phyloP scores from a whole-genome alignment of 1,140 invertebrate species.

The Drosophila miranda region DNA sequence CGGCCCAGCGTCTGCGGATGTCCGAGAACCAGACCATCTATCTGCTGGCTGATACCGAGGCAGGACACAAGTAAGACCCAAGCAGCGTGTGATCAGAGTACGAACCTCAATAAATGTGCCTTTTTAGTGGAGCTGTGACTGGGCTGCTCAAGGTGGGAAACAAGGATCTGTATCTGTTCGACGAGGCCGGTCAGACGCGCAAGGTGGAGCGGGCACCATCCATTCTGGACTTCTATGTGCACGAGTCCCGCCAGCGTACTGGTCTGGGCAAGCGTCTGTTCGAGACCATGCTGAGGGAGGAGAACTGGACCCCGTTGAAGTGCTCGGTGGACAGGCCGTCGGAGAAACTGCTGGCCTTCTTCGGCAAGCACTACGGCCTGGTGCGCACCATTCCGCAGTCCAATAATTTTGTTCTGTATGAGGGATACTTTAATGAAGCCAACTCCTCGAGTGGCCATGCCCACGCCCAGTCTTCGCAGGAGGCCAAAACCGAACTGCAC shows the following conservation, averaged over 20 bases:
- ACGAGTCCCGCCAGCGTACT: slow-evolving; percentile 89
- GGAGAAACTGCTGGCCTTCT: slow-evolving; percentile 92
- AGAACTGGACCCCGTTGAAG: slow-evolving; percentile 87
- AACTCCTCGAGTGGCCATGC: slow-evolving; percentile 62
- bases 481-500: slow-evolving; percentile 55
- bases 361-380: slow-evolving; percentile 92
- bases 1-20: slow-evolving; percentile 86
- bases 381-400: slow-evolving; percentile 89
- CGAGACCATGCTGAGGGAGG: slow-evolving; percentile 90
- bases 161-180: slow-evolving; percentile 93
- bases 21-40: slow-evolving; percentile 87
- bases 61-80: slow-evolving; percentile 84
- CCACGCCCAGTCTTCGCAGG: slow-evolving; percentile 39
- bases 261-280: slow-evolving; percentile 91
- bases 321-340: slow-evolving; percentile 96
- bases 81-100: not conserved
- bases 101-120: not conserved
- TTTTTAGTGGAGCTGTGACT: slow-evolving; percentile 85
- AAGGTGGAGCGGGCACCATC: slow-evolving; percentile 89
- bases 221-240: slow-evolving; percentile 94
- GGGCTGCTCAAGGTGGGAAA: slow-evolving; percentile 92
- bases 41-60: slow-evolving; percentile 85
- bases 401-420: slow-evolving; percentile 94
- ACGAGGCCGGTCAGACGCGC: slow-evolving; percentile 86
- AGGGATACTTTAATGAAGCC: slow-evolving; percentile 88